Evolutionary conservation across 2,888 invertebrate species (phyloP).

Genomic region (Lypha dubia): DNA sequence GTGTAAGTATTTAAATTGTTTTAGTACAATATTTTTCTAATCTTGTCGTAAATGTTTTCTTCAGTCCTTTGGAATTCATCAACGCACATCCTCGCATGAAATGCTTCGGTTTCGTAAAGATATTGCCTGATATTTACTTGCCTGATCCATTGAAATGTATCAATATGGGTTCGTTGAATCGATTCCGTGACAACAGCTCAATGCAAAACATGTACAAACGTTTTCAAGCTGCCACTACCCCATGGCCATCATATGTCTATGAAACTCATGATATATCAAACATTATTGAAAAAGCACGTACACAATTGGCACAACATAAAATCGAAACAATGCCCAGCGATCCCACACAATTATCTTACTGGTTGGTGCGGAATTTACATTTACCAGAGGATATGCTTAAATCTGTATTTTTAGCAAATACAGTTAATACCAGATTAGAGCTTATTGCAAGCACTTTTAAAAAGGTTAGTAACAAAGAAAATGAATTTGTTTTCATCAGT

Average conservation of each 20-base stretch:
- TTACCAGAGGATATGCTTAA: conserved; percentile 87
- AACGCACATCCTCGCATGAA: conserved; percentile 81
- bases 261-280: conserved; percentile 85
- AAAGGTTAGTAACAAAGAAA: conserved; percentile 73
- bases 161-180: conserved; percentile 83
- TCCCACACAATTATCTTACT: conserved; percentile 89
- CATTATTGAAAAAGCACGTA: conserved; percentile 82
- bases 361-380: conserved; percentile 91
- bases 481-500: background rate
- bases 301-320: conserved; percentile 79
- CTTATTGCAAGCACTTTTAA: conserved; percentile 81
- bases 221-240: conserved; percentile 85
- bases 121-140: conserved; percentile 88
- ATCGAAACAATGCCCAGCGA: conserved; percentile 86
- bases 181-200: conserved; percentile 82
- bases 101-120: conserved; percentile 86
- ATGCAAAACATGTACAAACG: conserved; percentile 79
- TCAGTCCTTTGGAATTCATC: conserved; percentile 79
- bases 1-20: conserved; percentile 76
- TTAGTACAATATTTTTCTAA: background rate
- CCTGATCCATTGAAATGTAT: conserved; percentile 85
- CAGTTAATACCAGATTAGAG: conserved; percentile 87
- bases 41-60: conserved; percentile 11
- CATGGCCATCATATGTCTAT: conserved; percentile 88
- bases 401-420: conserved; percentile 87